Percentiles rank a stretch among this genome's conserved stretches.
Conservation (phyloP, 2,113 vertebrate genomes). For the Toxostoma redivivum region DNA sequence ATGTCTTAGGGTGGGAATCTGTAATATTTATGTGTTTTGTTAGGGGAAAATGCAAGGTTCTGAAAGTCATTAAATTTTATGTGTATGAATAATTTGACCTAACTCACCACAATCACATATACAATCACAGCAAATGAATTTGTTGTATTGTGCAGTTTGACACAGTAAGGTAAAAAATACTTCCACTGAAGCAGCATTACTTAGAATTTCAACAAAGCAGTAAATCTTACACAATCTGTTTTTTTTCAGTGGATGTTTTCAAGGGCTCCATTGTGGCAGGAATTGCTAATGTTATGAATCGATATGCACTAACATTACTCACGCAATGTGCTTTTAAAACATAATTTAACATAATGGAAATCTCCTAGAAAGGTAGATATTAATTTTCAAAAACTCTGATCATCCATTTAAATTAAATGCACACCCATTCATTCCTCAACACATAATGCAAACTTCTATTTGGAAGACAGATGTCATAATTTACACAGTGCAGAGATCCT, state of each 20-base stretch:
- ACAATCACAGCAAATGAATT: neutral
- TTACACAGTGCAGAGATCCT: neutral
- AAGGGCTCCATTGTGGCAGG: neutral
- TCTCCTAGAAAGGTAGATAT: neutral
- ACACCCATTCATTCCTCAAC: neutral
- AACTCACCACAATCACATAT: neutral
- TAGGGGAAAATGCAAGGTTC: neutral
- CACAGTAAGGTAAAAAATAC: neutral
- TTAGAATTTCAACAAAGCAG: neutral
- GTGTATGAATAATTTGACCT: neutral
- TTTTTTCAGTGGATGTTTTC: neutral
- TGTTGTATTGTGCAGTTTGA: neutral
- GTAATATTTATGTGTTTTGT: neutral
- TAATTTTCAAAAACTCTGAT: neutral
- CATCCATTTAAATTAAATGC: slow-evolving; percentile 8
- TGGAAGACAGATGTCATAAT: neutral
- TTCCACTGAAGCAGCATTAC: neutral
- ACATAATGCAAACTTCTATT: neutral
- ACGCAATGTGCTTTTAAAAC: neutral
- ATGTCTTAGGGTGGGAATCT: neutral
- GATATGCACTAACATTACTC: neutral
- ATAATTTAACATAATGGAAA: neutral
- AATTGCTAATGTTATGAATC: neutral
- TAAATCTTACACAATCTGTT: neutral
- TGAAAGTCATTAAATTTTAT: neutral